Evolutionary conservation across 1,140 invertebrate genomes (phyloP).

Genomic region (Ptiloglossa arizonensis): DNA sequence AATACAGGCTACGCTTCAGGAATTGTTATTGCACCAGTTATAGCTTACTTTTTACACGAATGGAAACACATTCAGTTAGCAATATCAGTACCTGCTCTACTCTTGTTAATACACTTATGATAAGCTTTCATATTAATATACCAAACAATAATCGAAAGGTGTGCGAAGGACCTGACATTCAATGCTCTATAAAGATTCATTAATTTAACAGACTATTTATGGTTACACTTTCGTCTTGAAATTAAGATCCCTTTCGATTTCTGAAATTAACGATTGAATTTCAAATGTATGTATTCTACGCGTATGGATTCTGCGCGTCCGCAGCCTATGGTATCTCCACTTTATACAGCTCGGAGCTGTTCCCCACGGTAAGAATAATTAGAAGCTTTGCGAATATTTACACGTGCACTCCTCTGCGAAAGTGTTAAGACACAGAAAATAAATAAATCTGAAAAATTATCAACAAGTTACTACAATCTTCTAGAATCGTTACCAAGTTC

Average conservation of each 20-base stretch:
- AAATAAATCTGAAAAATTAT: no score
- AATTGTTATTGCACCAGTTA: slow-evolving; percentile 80
- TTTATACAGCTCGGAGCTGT: slow-evolving; percentile 84
- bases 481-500: no score
- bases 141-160: neutral
- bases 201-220: no score
- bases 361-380: slow-evolving; percentile 82
- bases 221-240: no score
- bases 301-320: slow-evolving; percentile 84
- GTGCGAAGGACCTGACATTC: no score
- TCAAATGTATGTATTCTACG: no score
- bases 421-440: no score
- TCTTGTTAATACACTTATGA: slow-evolving; percentile 82
- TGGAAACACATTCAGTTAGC: slow-evolving; percentile 83
- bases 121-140: slow-evolving; percentile 53
- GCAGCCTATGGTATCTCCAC: slow-evolving; percentile 85
- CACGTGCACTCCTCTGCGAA: no score
- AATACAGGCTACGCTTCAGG: slow-evolving; percentile 84
- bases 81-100: slow-evolving; percentile 81
- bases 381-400: neutral
- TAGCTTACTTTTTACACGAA: slow-evolving; percentile 81
- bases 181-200: no score
- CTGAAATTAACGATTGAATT: no score
- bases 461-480: no score
- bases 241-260: no score